These are phyloP conservation scores for Melanotaenia parkinsoni DNA, from an alignment of 2,797 vertebrate genomes.

Conservation along the genomic window DNA sequence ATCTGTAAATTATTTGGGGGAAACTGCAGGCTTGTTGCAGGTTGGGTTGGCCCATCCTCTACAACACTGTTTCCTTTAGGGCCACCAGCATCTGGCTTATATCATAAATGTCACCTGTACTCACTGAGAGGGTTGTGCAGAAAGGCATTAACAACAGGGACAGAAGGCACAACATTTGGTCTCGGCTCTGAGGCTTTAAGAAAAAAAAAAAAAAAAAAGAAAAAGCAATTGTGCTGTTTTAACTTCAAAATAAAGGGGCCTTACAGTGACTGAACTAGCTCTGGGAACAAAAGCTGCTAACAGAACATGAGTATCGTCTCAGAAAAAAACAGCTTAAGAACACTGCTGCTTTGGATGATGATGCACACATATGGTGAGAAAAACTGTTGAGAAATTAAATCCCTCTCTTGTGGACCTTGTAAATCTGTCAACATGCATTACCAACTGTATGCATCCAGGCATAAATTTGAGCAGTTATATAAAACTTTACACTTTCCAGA, in stretches of 20 bases:
- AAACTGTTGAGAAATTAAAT: neutral
- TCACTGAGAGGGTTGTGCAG: conserved; percentile 40
- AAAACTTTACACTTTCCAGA: conserved; percentile 9
- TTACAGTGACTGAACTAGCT: neutral
- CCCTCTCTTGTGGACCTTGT: conserved; percentile 9
- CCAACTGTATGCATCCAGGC: conserved; percentile 4
- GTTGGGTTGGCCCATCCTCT: neutral
- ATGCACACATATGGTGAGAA: neutral
- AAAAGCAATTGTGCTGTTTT: too few species aligned
- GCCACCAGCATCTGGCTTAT: conserved; percentile 51
- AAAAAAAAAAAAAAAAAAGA: neutral
- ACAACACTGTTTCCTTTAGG: conserved; percentile 9
- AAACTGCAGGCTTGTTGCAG: conserved; percentile 4
- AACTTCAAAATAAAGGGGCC: conserved; percentile 8
- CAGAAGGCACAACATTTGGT: conserved; percentile 53
- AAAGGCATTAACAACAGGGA: conserved; percentile 45
- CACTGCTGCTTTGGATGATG: neutral
- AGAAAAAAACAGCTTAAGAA: too few species aligned
- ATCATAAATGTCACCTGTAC: conserved; percentile 31
- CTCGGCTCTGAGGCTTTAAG: conserved; percentile 27
- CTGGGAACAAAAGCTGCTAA: neutral
- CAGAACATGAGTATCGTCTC: neutral
- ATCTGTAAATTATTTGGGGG: neutral
- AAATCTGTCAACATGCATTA: conserved; percentile 25
- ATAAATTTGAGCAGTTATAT: conserved; percentile 19